Evolutionary conservation across 2,113 vertebrate species (phyloP).

Genomic region (Junco hyemalis): DNA sequence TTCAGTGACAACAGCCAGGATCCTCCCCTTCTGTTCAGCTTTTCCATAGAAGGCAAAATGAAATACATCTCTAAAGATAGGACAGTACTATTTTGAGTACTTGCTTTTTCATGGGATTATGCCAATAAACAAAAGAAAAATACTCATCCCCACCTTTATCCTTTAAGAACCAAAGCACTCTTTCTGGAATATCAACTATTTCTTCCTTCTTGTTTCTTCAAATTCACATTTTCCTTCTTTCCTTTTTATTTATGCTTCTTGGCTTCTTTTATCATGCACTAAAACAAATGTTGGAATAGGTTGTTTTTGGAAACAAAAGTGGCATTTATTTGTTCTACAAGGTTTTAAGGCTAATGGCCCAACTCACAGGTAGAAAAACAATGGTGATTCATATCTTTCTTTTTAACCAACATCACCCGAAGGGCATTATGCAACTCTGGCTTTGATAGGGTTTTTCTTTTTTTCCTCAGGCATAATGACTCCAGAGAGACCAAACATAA

Average conservation of each 20-base stretch:
- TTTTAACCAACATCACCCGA: not conserved
- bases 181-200: not conserved
- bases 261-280: not conserved
- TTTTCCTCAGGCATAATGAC: constrained; percentile 5
- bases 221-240: not conserved
- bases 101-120: constrained; percentile 45
- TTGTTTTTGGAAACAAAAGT: not conserved
- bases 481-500: constrained; percentile 7
- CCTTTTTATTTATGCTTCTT: not conserved
- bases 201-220: not conserved
- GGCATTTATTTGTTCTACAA: not conserved
- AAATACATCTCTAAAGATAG: constrained; percentile 61
- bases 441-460: constrained; percentile 35
- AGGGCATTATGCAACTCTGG: constrained; percentile 7
- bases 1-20: constrained; percentile 56
- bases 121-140: constrained; percentile 51
- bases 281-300: not conserved
- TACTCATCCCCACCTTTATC: constrained; percentile 9
- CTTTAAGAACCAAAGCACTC: not conserved
- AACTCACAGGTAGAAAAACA: constrained; percentile 3
- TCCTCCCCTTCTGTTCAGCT: constrained; percentile 61
- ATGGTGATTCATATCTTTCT: not conserved
- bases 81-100: constrained; percentile 27
- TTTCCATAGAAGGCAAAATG: constrained; percentile 68
- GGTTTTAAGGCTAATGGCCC: constrained; percentile 5